phyloP scores from a whole-genome alignment of 1,140 invertebrate species.

The Pogonomyrmex barbatus region DNA sequence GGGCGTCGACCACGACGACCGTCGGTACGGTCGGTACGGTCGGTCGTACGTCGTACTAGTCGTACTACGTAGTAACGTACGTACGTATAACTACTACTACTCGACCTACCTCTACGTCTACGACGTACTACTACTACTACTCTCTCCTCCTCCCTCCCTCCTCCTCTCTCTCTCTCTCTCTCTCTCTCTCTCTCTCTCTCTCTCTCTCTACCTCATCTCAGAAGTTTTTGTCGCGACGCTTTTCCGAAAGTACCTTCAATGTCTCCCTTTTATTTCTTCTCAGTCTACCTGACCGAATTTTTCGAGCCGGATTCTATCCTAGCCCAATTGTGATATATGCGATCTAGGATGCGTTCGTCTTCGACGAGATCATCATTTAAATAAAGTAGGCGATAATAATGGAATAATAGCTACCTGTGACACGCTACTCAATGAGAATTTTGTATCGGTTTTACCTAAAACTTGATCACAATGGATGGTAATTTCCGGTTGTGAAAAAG shows the following conservation, averaged over 20 bases:
- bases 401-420: conserved; percentile 1
- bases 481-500: not conserved
- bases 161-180: conserved; percentile 13
- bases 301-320: not conserved
- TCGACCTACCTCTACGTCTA: no score
- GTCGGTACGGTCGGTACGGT: no score
- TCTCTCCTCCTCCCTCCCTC: no score
- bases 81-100: no score
- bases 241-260: conserved; percentile 31
- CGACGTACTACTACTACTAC: no score
- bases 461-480: not conserved
- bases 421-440: not conserved
- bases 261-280: conserved; percentile 28
- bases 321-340: not conserved
- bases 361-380: not conserved
- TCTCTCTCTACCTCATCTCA: not conserved
- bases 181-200: no score
- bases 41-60: no score
- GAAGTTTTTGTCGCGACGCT: conserved; percentile 32
- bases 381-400: conserved; percentile 11
- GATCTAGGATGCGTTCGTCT: not conserved
- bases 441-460: not conserved
- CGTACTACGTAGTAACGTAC: no score
- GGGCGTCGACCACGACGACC: no score
- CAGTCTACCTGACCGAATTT: conserved; percentile 50